Percentiles rank a stretch among this genome's conserved stretches.
phyloP scores from a whole-genome alignment of 2,113 vertebrate species.

The Chaetodon auriga region DNA sequence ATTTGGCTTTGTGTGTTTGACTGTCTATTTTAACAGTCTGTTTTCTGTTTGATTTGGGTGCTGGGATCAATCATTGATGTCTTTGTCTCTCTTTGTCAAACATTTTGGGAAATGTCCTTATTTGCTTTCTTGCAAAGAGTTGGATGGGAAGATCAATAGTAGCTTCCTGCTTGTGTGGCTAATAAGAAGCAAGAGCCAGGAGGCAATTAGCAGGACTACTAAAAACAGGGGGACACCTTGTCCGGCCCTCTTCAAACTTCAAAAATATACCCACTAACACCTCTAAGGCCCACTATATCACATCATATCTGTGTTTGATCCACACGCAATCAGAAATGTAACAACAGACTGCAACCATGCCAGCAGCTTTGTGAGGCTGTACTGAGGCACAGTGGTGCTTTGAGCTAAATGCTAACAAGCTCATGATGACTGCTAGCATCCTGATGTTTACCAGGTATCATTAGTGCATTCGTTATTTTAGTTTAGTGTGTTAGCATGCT shows the following conservation, averaged over 20 bases:
- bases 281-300: not conserved
- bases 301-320: not conserved
- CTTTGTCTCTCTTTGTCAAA: not conserved
- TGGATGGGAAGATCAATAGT: not conserved
- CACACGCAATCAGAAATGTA: not conserved
- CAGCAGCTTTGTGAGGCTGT: not conserved
- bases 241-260: not conserved
- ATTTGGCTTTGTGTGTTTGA: not conserved
- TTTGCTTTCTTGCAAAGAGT: not conserved
- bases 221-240: not conserved
- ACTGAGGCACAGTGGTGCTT: not conserved
- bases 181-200: not conserved
- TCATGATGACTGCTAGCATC: not conserved
- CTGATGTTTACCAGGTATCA: not conserved
- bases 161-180: not conserved
- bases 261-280: not conserved
- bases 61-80: not conserved
- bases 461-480: not conserved
- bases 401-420: not conserved
- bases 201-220: not conserved
- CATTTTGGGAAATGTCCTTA: not conserved
- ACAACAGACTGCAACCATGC: not conserved
- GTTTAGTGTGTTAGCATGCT: not conserved
- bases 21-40: not conserved
- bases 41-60: not conserved